Evolutionary conservation across 2,888 invertebrate species (phyloP).

Genomic region (Pristionchus entomophagus): DNA sequence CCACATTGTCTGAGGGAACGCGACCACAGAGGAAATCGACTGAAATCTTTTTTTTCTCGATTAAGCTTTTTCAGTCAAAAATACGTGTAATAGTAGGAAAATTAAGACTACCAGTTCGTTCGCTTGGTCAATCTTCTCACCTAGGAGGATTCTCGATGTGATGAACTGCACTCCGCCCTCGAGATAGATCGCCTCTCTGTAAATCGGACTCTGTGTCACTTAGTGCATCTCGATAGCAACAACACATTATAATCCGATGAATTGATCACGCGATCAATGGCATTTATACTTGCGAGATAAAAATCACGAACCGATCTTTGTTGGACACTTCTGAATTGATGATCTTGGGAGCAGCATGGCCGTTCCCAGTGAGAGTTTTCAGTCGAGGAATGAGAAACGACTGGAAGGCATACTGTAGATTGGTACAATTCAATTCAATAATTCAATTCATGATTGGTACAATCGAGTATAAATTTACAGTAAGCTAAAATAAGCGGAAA

Average conservation of each 20-base stretch:
- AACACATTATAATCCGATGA: neutral
- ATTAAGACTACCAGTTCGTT: constrained; percentile 50
- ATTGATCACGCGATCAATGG: too few species aligned
- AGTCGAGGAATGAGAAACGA: constrained; percentile 64
- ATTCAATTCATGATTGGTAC: too few species aligned
- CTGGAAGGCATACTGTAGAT: constrained; percentile 54
- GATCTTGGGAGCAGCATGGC: constrained; percentile 63
- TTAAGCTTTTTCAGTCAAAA: too few species aligned
- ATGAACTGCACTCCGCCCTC: constrained; percentile 95
- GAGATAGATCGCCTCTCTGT: constrained; percentile 83
- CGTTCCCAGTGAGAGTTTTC: constrained; percentile 52
- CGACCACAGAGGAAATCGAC: constrained; percentile 94
- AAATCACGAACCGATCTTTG: constrained; percentile 66
- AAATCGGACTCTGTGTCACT: neutral
- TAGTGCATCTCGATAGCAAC: neutral
- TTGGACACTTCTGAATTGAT: constrained; percentile 69
- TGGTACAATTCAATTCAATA: too few species aligned
- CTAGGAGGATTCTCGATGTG: constrained; percentile 91
- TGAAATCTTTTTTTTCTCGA: too few species aligned
- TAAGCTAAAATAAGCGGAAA: neutral
- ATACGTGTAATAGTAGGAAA: too few species aligned
- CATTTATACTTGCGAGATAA: neutral
- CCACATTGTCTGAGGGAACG: constrained; percentile 89
- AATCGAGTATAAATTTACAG: neutral
- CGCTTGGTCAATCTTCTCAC: neutral